Percentiles rank a stretch among this genome's conserved stretches.
Conservation (phyloP, 2,888 invertebrate species). For the Campopleginae sp. region DNA sequence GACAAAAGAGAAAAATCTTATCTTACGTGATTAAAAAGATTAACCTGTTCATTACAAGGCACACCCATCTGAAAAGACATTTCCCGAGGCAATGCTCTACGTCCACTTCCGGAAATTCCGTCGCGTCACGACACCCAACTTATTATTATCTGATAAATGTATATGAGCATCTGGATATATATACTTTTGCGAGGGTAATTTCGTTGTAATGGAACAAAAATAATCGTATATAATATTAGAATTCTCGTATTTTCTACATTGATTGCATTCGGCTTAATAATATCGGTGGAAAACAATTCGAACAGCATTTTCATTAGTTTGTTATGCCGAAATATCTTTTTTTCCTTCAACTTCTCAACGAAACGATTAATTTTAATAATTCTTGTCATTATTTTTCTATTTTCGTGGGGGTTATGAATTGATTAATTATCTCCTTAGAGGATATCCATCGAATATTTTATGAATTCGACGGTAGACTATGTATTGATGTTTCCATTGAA, state of each 20-base stretch:
- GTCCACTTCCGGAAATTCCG: conserved; percentile 57
- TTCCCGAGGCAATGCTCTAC: conserved; percentile 44
- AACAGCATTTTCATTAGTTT: conserved; percentile 9
- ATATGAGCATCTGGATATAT: background rate
- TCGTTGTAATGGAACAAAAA: conserved; percentile 32
- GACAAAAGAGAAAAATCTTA: background rate
- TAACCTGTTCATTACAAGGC: conserved; percentile 16
- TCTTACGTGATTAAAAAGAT: background rate
- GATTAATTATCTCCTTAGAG: background rate
- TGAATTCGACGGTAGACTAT: background rate
- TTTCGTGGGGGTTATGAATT: background rate
- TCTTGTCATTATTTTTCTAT: background rate
- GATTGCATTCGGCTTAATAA: background rate
- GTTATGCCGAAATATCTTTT: conserved; percentile 19
- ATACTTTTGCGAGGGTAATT: conserved; percentile 15
- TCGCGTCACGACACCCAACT: conserved; percentile 15
- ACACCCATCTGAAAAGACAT: conserved; percentile 38
- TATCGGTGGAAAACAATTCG: conserved; percentile 10
- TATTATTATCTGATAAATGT: conserved; percentile 30
- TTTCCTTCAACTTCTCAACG: background rate
- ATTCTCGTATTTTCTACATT: conserved; percentile 8
- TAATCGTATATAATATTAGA: conserved; percentile 39
- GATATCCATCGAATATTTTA: background rate
- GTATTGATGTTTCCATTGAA: background rate
- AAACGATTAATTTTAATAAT: background rate